Base-by-base conservation (phyloP, 2,888 invertebrate species). In the Diarsia dahlii region DNA sequence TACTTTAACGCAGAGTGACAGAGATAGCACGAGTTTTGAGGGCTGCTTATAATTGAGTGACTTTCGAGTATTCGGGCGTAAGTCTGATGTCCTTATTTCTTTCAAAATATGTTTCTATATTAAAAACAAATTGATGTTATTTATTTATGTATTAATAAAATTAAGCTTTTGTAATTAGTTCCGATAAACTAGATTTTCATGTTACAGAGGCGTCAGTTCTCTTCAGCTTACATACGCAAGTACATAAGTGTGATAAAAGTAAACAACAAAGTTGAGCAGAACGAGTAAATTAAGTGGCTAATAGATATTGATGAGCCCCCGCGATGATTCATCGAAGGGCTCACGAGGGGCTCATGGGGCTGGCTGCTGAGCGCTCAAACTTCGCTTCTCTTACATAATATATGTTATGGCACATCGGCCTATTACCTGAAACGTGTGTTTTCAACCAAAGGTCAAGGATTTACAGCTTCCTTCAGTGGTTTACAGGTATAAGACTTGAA, bases 261-360 rank as follows among this genome's bases (percentile, higher is more conserved):
- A 52, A 80, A 80, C 45, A 80, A 82, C 23, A 69, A 74, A 81
- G 77, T 80, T 74, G 63, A 76, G 69, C 45, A 65, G 60, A 72
- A 66, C 60, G 64, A 84, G 88, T 78, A 77, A 84, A 86, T 86
- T 74, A 84, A 75, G 60, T 76, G 72, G 64, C 68, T 86, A 81
- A 86, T 84, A 85, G 87, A 80, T 81, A 86, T 86, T 87, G 78
- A 87, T 84, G 88, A 48, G 66, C 52, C 1, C 58, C 50, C 52
- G 67, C 74, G 73, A 87, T 86, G 86, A 86, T 81, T 75, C 76
- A 85, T 83, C 69, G 77, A n/a, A 62, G 58, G 64, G 58, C 54
- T 62, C 20, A 12, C 34, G 45, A 0, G 68, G 58, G 68, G 62
- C 58, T 52, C 10, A 0, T 5, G 50, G n/a, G 62, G 0, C 10